Percentiles rank a stretch among this genome's conserved stretches.
These are phyloP conservation scores for Gobionotothen gibberifrons DNA, from an alignment of 2,797 vertebrate genomes.

Conservation along the genomic window DNA sequence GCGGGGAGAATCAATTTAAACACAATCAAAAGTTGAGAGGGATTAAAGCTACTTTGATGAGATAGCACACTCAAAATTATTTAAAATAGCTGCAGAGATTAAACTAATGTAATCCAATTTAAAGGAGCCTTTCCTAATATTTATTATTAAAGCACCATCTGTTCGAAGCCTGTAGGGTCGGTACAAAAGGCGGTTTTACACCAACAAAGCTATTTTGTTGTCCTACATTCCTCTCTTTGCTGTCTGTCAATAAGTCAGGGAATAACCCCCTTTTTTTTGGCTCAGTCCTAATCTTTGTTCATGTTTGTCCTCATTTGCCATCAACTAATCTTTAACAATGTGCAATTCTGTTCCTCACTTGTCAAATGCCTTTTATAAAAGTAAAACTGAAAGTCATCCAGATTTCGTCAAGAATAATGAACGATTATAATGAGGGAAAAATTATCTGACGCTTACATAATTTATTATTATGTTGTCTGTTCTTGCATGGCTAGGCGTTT, in stretches of 20 bases:
- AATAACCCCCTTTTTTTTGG: constrained; percentile 39
- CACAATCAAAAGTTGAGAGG: constrained; percentile 82
- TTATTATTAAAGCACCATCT: constrained; percentile 84
- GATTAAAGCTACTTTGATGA: constrained; percentile 81
- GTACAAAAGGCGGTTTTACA: constrained; percentile 63
- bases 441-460: constrained; percentile 57
- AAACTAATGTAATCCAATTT: constrained; percentile 86
- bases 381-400: constrained; percentile 34
- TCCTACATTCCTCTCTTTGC: constrained; percentile 67
- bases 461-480: constrained; percentile 51
- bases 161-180: constrained; percentile 78
- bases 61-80: constrained; percentile 76
- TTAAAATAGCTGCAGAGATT: constrained; percentile 83
- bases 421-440: constrained; percentile 45
- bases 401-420: constrained; percentile 29
- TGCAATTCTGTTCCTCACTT: constrained; percentile 34
- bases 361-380: constrained; percentile 34
- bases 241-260: constrained; percentile 48
- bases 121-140: constrained; percentile 81
- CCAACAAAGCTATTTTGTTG: constrained; percentile 68
- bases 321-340: constrained; percentile 40
- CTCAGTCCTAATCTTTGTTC: constrained; percentile 38
- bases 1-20: constrained; percentile 81
- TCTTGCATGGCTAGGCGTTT: constrained; percentile 28
- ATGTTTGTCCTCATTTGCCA: constrained; percentile 44